Base-by-base conservation (phyloP, 2,888 invertebrate species). In the Aspidiotus destructor region DNA sequence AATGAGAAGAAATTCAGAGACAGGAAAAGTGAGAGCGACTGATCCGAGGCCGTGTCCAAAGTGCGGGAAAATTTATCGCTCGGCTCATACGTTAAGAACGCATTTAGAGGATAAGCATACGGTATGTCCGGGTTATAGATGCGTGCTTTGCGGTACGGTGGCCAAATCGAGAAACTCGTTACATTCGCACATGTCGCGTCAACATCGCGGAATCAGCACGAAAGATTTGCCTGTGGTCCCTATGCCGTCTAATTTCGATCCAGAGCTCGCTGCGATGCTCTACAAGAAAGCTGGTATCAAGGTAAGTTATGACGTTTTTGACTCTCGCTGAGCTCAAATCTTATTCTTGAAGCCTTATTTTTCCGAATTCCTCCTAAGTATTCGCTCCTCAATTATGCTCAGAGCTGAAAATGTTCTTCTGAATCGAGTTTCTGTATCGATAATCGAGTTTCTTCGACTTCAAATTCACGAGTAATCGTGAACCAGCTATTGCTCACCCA, bases 41-140 rank as follows among this genome's bases (percentile, higher is more conserved):
- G 93, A 93, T 80, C 93, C 92, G 1, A 82, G 93, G 57, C 93
- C 92, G 3, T 93, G 93, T 77, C 92, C 92, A 13, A 92, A 93
- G 76, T 93, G 93, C 77, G 92, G 92, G 58, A 92, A 92, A 81
- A 92, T 92, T 76, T 92, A 92, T 79, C 83, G 92, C 71, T 92
- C 92, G 42, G 92, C 93, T 16, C 93, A 93, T 79, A 93, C 93
- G 13, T 80, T 93, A 73, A 83, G 92, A 72, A 93, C 93, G 41
- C 93, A 93, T 78, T 82, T 93, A 72, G 93, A 93, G 78, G 93
- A 93, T 77, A 93, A 93, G 77, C 93, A 93, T 78, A 93, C 93
- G 48, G 86, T 92, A 75, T 93, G 93, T 76, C 92, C 92, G 0
- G 93, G 93, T 64, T 93, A 92, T 77, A 84, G 93, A 64, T 93